A percentile compares a stretch with the other conserved stretches of the same genome.
Evolutionary conservation across 2,113 vertebrate species (phyloP).

Genomic region (Argyrosomus japonicus): DNA sequence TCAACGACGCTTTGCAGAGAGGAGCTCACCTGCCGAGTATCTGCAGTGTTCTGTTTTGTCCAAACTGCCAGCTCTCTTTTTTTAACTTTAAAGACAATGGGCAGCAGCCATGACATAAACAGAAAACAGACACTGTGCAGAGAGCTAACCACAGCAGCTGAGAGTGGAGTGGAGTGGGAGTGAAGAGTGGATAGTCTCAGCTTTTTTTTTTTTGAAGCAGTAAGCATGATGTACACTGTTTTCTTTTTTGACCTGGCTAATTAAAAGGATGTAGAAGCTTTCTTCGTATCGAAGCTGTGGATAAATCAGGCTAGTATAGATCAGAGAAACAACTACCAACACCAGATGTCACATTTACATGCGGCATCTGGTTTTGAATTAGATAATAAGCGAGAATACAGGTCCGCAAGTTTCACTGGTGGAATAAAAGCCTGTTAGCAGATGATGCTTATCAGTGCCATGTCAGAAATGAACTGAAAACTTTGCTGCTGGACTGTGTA

Average conservation of each 20-base stretch:
- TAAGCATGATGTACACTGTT: background rate
- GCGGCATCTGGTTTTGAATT: constrained; percentile 30
- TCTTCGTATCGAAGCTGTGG: constrained; percentile 16
- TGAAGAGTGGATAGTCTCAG: background rate
- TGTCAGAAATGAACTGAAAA: background rate
- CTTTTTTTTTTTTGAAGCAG: background rate
- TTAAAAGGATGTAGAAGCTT: background rate
- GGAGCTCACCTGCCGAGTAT: background rate
- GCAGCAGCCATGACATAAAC: constrained; percentile 4
- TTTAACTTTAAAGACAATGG: background rate
- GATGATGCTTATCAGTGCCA: background rate
- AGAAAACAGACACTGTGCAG: constrained; percentile 21
- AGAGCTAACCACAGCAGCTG: constrained; percentile 1
- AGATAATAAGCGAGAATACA: background rate
- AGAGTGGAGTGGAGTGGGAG: background rate
- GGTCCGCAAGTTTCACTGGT: constrained; percentile 3
- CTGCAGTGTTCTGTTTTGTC: background rate
- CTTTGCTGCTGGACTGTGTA: background rate
- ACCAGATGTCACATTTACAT: constrained; percentile 49
- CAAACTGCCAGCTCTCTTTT: constrained; percentile 1
- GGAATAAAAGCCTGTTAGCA: background rate
- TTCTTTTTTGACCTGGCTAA: background rate
- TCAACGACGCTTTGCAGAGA: background rate
- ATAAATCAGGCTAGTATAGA: constrained; percentile 22
- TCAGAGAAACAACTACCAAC: background rate